A percentile compares a stretch with the other conserved stretches of the same genome.
These are phyloP conservation scores for Mythimna pallens DNA, from an alignment of 2,888 invertebrate genomes.

Conservation along the genomic window DNA sequence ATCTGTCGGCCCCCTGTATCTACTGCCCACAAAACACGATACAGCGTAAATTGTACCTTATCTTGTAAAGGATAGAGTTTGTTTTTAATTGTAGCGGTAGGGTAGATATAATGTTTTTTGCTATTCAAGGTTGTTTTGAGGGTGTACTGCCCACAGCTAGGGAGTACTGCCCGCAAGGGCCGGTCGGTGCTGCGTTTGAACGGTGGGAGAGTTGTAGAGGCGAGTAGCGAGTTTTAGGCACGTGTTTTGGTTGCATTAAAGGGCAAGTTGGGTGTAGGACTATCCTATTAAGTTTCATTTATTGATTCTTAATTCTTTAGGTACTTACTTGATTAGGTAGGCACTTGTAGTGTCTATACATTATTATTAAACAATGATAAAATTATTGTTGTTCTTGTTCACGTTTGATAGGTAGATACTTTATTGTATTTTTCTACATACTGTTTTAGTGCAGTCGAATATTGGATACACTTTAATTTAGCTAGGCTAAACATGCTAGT, in stretches of 20 bases:
- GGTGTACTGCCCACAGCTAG: conserved; percentile 89
- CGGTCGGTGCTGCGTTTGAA: conserved; percentile 82
- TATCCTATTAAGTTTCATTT: too few species aligned
- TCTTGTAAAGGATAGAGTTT: conserved; percentile 54
- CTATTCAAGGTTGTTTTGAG: conserved; percentile 79
- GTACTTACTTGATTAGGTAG: too few species aligned
- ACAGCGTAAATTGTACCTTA: conserved; percentile 59
- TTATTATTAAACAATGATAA: too few species aligned
- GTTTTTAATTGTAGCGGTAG: conserved; percentile 59
- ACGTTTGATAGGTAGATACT: too few species aligned
- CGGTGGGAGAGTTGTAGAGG: conserved; percentile 27
- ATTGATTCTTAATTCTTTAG: too few species aligned
- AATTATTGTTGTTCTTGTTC: too few species aligned
- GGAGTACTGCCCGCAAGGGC: conserved; percentile 89
- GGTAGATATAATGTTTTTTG: conserved; percentile 84
- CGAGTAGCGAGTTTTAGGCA: background rate
- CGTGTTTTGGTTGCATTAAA: background rate
- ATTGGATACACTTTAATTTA: too few species aligned
- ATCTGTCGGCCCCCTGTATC: conserved; percentile 82
- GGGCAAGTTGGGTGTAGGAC: too few species aligned
- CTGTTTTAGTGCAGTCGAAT: too few species aligned
- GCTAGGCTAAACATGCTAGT: too few species aligned
- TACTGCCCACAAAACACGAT: conserved; percentile 80
- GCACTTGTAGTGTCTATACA: too few species aligned
- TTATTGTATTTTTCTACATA: too few species aligned